A percentile compares a stretch with the other conserved stretches of the same genome.
Conservation (phyloP, 2,113 vertebrate genomes). For the Rafetus swinhoei region DNA sequence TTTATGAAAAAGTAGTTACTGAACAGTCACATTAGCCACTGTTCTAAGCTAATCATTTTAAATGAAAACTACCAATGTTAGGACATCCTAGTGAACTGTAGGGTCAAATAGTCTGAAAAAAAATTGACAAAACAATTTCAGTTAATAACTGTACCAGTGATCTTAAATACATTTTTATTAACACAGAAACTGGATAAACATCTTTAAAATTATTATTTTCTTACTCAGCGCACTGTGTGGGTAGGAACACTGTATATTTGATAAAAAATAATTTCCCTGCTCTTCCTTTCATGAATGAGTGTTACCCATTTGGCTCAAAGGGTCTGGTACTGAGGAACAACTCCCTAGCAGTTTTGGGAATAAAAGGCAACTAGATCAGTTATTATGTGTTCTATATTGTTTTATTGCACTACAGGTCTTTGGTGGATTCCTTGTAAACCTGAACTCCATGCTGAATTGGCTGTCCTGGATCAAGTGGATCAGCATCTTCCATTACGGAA, state of each 20-base stretch:
- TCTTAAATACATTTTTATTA: background rate
- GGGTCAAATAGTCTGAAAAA: background rate
- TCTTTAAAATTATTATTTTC: background rate
- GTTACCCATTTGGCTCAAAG: background rate
- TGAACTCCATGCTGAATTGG: conserved; percentile 83
- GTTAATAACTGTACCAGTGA: background rate
- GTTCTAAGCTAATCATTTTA: too few relatives aligned
- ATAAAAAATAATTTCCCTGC: background rate
- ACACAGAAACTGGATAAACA: background rate
- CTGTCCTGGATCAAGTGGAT: conserved; percentile 84
- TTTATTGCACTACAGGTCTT: conserved; percentile 75
- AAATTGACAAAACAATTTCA: background rate
- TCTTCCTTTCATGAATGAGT: background rate
- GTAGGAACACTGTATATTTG: background rate
- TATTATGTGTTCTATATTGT: background rate
- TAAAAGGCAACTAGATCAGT: background rate
- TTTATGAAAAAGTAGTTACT: too few relatives aligned
- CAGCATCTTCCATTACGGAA: conserved; percentile 83
- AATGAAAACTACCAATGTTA: too few relatives aligned
- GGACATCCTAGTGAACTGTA: too few relatives aligned
- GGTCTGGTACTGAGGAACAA: background rate
- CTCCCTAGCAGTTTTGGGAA: background rate
- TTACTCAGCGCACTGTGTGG: background rate
- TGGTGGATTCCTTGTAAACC: conserved; percentile 82
- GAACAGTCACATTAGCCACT: too few relatives aligned